These are phyloP conservation scores for Aradus depressus DNA, from an alignment of 2,888 invertebrate species.

Conservation along the genomic window DNA sequence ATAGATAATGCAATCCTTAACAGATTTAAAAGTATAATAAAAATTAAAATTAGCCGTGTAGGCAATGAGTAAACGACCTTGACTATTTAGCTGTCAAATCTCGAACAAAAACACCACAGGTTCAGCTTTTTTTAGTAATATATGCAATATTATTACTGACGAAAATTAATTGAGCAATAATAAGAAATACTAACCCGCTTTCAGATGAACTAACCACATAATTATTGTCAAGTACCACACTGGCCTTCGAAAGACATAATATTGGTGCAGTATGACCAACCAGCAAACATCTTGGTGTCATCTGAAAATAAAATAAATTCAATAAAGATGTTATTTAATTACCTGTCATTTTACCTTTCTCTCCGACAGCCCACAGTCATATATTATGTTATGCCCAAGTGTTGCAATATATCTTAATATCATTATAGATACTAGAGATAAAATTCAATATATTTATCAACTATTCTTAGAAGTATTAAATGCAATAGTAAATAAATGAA, in stretches of 20 bases:
- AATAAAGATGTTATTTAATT: background rate
- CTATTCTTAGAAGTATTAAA: no score
- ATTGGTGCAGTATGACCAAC: slow-evolving; percentile 96
- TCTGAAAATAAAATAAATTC: slow-evolving; percentile 40
- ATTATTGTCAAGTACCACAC: slow-evolving; percentile 62
- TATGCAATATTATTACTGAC: background rate
- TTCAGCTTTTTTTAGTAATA: background rate
- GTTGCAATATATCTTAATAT: no score
- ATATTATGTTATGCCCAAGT: no score
- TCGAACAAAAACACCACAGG: no score
- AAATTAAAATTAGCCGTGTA: background rate
- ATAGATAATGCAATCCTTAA: background rate
- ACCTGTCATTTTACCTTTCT: background rate
- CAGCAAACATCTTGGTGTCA: slow-evolving; percentile 81
- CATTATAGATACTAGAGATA: no score
- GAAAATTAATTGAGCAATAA: background rate
- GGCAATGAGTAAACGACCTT: no score
- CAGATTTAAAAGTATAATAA: background rate
- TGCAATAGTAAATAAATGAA: no score
- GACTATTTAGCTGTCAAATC: no score
- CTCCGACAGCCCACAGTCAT: no score
- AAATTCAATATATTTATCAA: no score
- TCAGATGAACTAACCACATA: slow-evolving; percentile 90
- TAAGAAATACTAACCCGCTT: slow-evolving; percentile 50
- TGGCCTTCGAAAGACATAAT: slow-evolving; percentile 58